Evolutionary conservation across 2,888 invertebrate genomes (phyloP), one percentile per base, ranked within the genome.

Genomic region (Hydropsyche betteni): DNA sequence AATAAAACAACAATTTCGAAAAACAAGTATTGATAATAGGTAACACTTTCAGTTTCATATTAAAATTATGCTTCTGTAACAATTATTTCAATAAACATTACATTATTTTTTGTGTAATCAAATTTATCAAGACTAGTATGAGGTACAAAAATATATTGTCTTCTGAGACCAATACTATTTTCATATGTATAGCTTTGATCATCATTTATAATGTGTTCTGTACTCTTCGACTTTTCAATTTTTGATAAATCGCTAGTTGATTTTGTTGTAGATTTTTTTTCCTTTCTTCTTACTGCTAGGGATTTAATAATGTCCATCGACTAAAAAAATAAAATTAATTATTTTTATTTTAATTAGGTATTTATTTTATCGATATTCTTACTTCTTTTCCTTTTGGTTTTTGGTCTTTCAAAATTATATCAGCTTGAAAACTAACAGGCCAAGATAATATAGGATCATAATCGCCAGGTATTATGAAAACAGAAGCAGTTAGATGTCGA

Each of bases 361-460:
- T 44, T 8, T 44, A 8, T 44, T 53, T 58, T 38, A 34, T 34
- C 24, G 2, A 24, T 24, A 2, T 5, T 55, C 69, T 24, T 34
- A 89, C 85, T 83, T 89, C 87, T 76, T 83, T 85, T 61, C 84
- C 83, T 10, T 85, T 86, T 53, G 84, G 85, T 0, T 85, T 86
- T 82, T 92, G 91, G 83, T 93, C 92, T 50, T 89, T 89, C 34
- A 94, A 84, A 7, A 89, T 88, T 10, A 93, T 88, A 78, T 88
- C 90, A 69, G 92, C 88, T 80, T 88, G 87, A 5, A 93, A 85
- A 78, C 89, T 88, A 81, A 93, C 93, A 0, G 94, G 94, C 93
- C 93, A 94, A 79, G 88, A 87, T 75, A 93, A 84, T 69, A 93
- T 82, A 0, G 91, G 85, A 84, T 94, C 94, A 84, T 91, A 93